Evolutionary conservation across 92 coral and sea anemone species (phyloP), one percentile per base, ranked within the genome.

Genomic region (Siderastrea radians): DNA sequence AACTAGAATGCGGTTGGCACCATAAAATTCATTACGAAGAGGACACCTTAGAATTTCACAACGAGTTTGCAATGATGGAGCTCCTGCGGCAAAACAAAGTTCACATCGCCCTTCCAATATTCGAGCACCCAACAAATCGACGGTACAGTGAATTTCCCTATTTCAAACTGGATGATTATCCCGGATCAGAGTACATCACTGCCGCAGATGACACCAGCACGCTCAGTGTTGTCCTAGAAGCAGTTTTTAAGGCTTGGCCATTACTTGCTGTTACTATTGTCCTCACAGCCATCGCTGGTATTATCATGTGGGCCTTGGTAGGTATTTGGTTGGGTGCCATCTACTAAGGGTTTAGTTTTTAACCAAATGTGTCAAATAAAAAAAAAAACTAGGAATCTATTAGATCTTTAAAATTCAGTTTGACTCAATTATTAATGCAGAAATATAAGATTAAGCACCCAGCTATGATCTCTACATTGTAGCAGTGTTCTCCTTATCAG

Each of bases 251-350:
- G 49, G 66, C 93, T 55, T 68, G 87, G 75, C 89, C 93, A 26
- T 43, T 89, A 63, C 46, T 84, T 5, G 86, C 79, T 7, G 55
- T 89, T 2, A 68, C 83, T 2, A 43, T 89, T n/a, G 76, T 61
- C 12, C 68, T 68, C 4, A 86, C 93, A 60, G 87, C 83, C 7
- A 67, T 84, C 4, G 78, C 87, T 84, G 93, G 93, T 7, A 15
- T 89, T 9, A 81, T 83, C 4, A 69, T 89, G 79, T 89, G 93
- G 93, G 69, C 71, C 14, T 75, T 89, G 93, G 93, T 89, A 72
- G 16, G 93, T 52, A 3, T 78, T 2, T 11, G n/a, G 54, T 54
- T 1, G 3, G 1, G 7, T 12, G 3, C 7, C 14, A 2, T 3
- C 1, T 2, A 45, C 49, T 26, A 0, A 0, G 38, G 38, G 38